Conservation (phyloP, 30 jellyfish, hydroid and myxozoan species). For the Clytia hemisphaerica region DNA sequence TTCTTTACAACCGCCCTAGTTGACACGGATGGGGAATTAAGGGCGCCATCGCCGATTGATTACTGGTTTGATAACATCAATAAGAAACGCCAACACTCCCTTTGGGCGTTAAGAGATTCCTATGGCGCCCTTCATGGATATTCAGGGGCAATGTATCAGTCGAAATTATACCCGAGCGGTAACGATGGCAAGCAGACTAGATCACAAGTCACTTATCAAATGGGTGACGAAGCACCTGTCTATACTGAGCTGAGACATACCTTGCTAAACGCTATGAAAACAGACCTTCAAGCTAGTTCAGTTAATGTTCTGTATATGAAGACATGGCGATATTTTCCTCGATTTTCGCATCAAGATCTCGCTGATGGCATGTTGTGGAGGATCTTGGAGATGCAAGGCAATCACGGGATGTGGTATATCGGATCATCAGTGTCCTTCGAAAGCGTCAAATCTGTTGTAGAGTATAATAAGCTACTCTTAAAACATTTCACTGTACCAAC, state of each 20-base stretch:
- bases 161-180: background rate
- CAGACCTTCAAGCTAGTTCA: constrained; percentile 35
- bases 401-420: constrained; percentile 79
- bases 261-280: constrained; percentile 24
- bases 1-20: constrained; percentile 62
- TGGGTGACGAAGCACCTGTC: constrained; percentile 56
- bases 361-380: constrained; percentile 57
- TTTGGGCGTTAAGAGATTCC: constrained; percentile 47
- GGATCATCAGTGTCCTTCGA: constrained; percentile 91
- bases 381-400: constrained; percentile 73
- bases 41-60: constrained; percentile 72
- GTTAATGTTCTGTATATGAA: constrained; percentile 9
- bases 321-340: constrained; percentile 86
- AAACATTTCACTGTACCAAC: constrained; percentile 45
- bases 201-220: constrained; percentile 68
- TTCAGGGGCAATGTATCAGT: background rate
- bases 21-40: constrained; percentile 32
- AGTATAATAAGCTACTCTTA: constrained; percentile 58
- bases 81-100: constrained; percentile 21
- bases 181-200: background rate
- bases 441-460: constrained; percentile 77
- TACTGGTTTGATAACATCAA: constrained; percentile 62
- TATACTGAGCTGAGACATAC: constrained; percentile 11
- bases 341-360: constrained; percentile 52
- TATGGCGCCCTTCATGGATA: constrained; percentile 7